phyloP scores from a whole-genome alignment of 2,113 vertebrate genomes.

The Chloropsis hardwickii region DNA sequence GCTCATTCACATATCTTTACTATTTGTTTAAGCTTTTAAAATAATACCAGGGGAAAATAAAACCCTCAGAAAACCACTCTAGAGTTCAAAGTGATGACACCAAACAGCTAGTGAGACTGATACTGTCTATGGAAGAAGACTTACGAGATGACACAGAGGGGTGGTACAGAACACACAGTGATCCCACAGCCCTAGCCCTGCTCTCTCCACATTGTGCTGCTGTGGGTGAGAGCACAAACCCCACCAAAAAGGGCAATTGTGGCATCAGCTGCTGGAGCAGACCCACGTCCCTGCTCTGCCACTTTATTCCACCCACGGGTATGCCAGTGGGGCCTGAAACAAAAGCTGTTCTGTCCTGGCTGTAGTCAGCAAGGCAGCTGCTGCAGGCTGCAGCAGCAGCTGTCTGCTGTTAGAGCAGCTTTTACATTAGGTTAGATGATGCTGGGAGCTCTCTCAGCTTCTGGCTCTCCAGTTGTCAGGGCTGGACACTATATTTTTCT shows the following conservation, averaged over 20 bases:
- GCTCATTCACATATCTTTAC: not conserved
- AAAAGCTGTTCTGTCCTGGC: not conserved
- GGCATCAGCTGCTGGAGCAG: not conserved
- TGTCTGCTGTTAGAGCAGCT: not conserved
- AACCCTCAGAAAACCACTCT: not conserved
- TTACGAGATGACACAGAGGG: not conserved
- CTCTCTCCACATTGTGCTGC: accelerated
- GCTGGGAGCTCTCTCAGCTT: not conserved
- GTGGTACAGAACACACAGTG: not conserved
- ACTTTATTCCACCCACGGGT: not conserved
- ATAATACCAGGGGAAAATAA: not conserved
- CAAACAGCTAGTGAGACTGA: not conserved
- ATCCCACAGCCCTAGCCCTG: not conserved
- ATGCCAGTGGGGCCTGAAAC: not conserved
- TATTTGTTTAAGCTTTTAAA: not conserved
- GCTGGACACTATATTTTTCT: not conserved
- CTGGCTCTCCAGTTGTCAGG: not conserved
- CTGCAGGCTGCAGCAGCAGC: not conserved
- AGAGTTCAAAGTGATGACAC: not conserved
- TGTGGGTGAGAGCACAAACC: not conserved
- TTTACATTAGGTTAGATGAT: not conserved
- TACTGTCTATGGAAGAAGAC: not conserved
- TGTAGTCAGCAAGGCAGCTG: not conserved
- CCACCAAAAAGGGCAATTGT: not conserved
- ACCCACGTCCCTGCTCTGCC: not conserved